A percentile compares a stretch with the other conserved stretches of the same genome.
Conservation (phyloP, 2,888 invertebrate species). For the Pimpla rufipes region DNA sequence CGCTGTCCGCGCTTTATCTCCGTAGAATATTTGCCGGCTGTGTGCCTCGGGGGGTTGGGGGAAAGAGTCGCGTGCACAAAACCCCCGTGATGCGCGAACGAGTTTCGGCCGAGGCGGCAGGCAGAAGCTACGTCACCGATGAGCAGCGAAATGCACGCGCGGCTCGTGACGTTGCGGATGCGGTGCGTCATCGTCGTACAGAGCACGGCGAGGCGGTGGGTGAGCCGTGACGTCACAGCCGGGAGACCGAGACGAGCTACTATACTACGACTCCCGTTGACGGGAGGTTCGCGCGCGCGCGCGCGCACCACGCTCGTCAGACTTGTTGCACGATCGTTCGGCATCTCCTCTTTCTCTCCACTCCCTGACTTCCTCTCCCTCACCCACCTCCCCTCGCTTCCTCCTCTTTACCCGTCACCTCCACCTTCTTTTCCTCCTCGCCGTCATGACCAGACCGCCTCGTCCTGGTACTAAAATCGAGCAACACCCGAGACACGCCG, state of each 20-base stretch:
- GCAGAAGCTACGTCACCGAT: slow-evolving; percentile 52
- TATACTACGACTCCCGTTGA: slow-evolving; percentile 71
- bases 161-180: slow-evolving; percentile 79
- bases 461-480: slow-evolving; percentile 1
- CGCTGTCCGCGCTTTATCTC: not conserved
- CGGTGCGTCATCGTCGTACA: slow-evolving; percentile 78
- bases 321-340: slow-evolving; percentile 80
- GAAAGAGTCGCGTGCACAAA: slow-evolving; percentile 16
- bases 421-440: no score
- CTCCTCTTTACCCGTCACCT: not conserved
- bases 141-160: slow-evolving; percentile 39
- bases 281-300: slow-evolving; percentile 66
- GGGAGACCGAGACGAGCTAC: slow-evolving; percentile 65
- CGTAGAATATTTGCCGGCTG: no score
- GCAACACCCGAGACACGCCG: not conserved
- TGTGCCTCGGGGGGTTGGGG: not conserved
- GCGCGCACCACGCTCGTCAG: slow-evolving; percentile 23
- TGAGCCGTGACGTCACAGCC: slow-evolving; percentile 75
- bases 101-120: slow-evolving; percentile 21
- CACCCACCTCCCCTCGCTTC: slow-evolving; percentile 27
- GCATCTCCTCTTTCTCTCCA: slow-evolving; percentile 20
- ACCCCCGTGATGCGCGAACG: slow-evolving; percentile 4
- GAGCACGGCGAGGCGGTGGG: slow-evolving; percentile 66
- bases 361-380: not conserved
- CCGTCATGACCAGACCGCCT: slow-evolving; percentile 15